A percentile compares a stretch with the other conserved stretches of the same genome.
These are phyloP conservation scores for Diabrotica undecimpunctata DNA, from an alignment of 1,140 invertebrate species.

Conservation along the genomic window DNA sequence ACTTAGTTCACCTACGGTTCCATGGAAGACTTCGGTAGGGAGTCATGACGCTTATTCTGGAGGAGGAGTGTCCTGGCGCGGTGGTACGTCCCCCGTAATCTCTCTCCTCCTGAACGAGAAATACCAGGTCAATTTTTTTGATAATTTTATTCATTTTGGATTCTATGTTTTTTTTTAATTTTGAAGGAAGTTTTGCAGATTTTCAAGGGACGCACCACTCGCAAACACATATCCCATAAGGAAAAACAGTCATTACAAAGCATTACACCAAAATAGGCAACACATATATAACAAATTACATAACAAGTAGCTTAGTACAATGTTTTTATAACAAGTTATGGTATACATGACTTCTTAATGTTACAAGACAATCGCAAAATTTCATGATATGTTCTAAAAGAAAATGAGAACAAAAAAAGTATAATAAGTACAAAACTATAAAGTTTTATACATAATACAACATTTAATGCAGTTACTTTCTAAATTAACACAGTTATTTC, in stretches of 20 bases:
- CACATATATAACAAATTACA: background rate
- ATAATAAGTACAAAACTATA: too few species aligned
- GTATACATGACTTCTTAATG: too few species aligned
- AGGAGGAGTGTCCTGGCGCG: slow-evolving; percentile 22
- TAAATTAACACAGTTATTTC: too few species aligned
- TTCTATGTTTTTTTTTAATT: slow-evolving; percentile 17
- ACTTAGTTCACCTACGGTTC: background rate
- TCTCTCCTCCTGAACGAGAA: slow-evolving; percentile 47
- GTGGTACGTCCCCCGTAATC: slow-evolving; percentile 42
- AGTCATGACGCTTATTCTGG: slow-evolving; percentile 3
- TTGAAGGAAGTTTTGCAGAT: slow-evolving; percentile 11
- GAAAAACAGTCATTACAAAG: slow-evolving; percentile 29
- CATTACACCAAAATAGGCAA: slow-evolving; percentile 23
- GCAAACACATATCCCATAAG: slow-evolving; percentile 38
- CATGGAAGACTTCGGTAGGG: slow-evolving; percentile 7
- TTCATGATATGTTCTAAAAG: too few species aligned
- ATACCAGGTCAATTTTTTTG: slow-evolving; percentile 27
- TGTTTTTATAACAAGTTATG: background rate
- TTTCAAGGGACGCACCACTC: slow-evolving; percentile 40
- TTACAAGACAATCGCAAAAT: too few species aligned
- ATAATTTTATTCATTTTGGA: background rate
- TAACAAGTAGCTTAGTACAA: background rate
- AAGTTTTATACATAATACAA: too few species aligned
- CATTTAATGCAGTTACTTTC: too few species aligned
- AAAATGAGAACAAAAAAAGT: too few species aligned